Evolutionary conservation across 2,888 invertebrate species (phyloP).

Genomic region (Cephus pygmeus): DNA sequence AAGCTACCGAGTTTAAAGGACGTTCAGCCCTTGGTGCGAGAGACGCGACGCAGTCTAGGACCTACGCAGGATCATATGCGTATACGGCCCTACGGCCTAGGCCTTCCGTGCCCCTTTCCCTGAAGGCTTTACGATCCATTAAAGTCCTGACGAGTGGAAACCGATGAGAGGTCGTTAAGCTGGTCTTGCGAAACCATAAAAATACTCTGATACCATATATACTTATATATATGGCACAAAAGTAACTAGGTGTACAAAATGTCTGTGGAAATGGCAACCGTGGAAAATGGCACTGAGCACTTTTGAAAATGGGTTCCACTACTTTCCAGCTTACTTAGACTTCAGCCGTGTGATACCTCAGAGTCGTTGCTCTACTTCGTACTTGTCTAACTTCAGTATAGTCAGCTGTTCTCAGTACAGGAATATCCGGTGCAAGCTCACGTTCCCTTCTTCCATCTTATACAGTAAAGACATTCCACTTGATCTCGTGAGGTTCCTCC

Average conservation of each 20-base stretch:
- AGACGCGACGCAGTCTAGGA: neutral
- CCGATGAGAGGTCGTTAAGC: slow-evolving; percentile 35
- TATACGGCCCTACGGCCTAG: neutral
- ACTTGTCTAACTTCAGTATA: neutral
- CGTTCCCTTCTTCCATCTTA: neutral
- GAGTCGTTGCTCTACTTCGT: neutral
- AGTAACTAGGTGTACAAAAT: neutral
- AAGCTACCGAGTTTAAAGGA: neutral
- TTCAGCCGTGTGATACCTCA: neutral
- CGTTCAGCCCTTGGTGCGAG: neutral
- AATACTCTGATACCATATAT: neutral
- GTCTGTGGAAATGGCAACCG: neutral
- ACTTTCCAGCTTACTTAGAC: neutral
- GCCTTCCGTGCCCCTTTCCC: neutral
- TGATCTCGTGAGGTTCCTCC: neutral
- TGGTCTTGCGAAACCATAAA: slow-evolving; percentile 7
- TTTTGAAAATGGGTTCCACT: neutral
- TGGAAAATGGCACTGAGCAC: neutral
- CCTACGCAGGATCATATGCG: neutral
- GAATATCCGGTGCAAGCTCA: neutral
- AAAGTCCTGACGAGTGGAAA: slow-evolving; percentile 30
- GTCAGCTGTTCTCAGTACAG: neutral
- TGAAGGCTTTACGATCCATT: slow-evolving; percentile 26
- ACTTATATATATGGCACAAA: too few species aligned
- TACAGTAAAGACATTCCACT: neutral